Evolutionary conservation across 2,888 invertebrate genomes (phyloP), one percentile per base, ranked within the genome.

Genomic region (Drosophila anceps): DNA sequence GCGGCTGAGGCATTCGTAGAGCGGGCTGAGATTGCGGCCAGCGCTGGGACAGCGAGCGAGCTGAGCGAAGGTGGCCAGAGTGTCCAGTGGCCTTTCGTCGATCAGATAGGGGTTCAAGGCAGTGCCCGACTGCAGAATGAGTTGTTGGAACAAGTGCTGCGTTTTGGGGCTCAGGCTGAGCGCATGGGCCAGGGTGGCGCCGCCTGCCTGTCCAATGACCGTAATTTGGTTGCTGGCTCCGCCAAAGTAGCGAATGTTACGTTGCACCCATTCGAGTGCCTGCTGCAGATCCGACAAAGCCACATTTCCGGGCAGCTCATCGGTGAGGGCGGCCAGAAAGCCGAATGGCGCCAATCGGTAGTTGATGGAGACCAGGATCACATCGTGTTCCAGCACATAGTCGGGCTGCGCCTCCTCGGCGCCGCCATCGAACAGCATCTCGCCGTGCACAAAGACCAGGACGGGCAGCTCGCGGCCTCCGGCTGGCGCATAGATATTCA

Each of bases 51-150:
- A 93, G 33, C 91, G 92, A 5, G 92, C 92, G 10, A 91, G 75
- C 18, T 87, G 82, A 0, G 93, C 93, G 57, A 94, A 92, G n/a
- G 90, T 91, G 31, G 84, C 77, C 0, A 93, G 91, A 8, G 92
- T 93, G 1, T 72, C 67, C 0, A 92, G 78, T 0, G 94, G 93
- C 46, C 92, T 84, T 15, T 91, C 89, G 73, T 94, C 94, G 37
- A 94, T 90, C 1, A 94, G 93, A 91, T 94, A 94, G 3, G 93
- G 93, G 79, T 93, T 94, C 9, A 94, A 72, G 0, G 94, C 93
- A 3, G 94, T 93, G 6, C 94, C 94, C 54, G 94, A 94, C 79
- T 94, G 94, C 8, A 94, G 88, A 58, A 95, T 94, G 9, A 93
- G 92, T 67, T 93, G 91, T 61, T 93, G 93, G 77, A 94, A 94